These are phyloP conservation scores for Shargacucullia verbasci DNA, from an alignment of 2,888 invertebrate species.

Conservation along the genomic window DNA sequence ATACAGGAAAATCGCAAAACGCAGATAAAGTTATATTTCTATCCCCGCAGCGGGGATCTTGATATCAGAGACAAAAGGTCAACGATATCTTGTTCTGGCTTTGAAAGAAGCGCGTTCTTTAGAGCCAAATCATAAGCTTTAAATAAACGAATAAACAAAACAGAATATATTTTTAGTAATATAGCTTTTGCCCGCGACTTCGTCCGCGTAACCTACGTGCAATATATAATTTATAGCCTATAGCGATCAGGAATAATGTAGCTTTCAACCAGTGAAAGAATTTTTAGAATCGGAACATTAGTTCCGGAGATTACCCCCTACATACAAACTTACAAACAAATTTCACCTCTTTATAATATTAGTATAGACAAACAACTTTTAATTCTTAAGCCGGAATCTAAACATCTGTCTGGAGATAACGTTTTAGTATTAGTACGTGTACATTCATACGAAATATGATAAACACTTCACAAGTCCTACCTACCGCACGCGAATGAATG, in stretches of 20 bases:
- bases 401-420: constrained; percentile 31
- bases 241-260: too few relatives aligned
- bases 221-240: too few relatives aligned
- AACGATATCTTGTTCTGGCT: constrained; percentile 14
- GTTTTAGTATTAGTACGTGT: too few relatives aligned
- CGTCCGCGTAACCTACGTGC: too few relatives aligned
- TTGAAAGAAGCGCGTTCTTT: constrained; percentile 13
- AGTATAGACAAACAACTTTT: constrained; percentile 13
- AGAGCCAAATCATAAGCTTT: constrained; percentile 3
- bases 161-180: too few relatives aligned
- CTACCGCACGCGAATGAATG: constrained; percentile 42
- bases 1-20: too few relatives aligned
- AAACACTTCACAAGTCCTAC: constrained; percentile 23
- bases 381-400: constrained; percentile 11
- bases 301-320: too few relatives aligned
- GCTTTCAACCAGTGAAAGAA: too few relatives aligned
- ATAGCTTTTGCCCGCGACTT: too few relatives aligned
- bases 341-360: constrained; percentile 4
- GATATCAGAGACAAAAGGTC: constrained; percentile 27
- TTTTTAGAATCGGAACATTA: too few relatives aligned
- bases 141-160: too few relatives aligned
- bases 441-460: constrained; percentile 14
- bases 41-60: constrained; percentile 1
- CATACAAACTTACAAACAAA: too few relatives aligned
- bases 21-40: neutral